phyloP scores from a whole-genome alignment of 2,888 invertebrate genomes.

The Drosophila pseudotalamancana region DNA sequence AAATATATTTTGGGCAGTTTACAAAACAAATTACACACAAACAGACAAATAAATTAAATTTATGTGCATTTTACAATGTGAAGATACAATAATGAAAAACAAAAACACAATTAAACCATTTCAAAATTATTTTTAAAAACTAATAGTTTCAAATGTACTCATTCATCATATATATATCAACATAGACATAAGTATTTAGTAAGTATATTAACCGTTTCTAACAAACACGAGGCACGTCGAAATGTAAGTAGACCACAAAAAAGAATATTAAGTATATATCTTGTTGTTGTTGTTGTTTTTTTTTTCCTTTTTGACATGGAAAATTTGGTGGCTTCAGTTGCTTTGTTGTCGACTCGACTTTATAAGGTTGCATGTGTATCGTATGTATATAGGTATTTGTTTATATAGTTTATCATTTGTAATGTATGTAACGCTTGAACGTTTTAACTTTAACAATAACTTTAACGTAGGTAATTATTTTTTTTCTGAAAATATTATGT shows the following conservation, averaged over 20 bases:
- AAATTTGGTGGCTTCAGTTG: conserved; percentile 78
- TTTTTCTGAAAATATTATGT: conserved; percentile 31
- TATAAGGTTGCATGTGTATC: conserved; percentile 63
- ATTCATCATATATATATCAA: conserved; percentile 41
- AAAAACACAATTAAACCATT: conserved; percentile 53
- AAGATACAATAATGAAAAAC: conserved; percentile 27
- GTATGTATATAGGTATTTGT: conserved; percentile 51
- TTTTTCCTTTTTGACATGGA: conserved; percentile 64
- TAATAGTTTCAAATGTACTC: conserved; percentile 66
- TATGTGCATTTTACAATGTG: conserved; percentile 21
- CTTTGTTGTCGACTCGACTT: conserved; percentile 70
- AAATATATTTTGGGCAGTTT: conserved; percentile 60
- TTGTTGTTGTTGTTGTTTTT: conserved; percentile 67
- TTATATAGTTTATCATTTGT: conserved; percentile 40
- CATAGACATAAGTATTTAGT: conserved; percentile 53
- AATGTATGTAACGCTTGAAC: conserved; percentile 53
- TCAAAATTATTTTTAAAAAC: conserved; percentile 58
- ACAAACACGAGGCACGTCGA: conserved; percentile 80
- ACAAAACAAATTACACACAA: conserved; percentile 35
- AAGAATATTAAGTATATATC: conserved; percentile 48
- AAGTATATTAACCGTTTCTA: conserved; percentile 78
- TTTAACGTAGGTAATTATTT: conserved; percentile 59
- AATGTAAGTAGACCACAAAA: conserved; percentile 75
- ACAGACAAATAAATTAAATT: conserved; percentile 24
- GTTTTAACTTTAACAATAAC: conserved; percentile 75